Percentiles rank a stretch among this genome's conserved stretches.
These are phyloP conservation scores for Diaperis boleti DNA, from an alignment of 2,888 invertebrate genomes.

Conservation along the genomic window DNA sequence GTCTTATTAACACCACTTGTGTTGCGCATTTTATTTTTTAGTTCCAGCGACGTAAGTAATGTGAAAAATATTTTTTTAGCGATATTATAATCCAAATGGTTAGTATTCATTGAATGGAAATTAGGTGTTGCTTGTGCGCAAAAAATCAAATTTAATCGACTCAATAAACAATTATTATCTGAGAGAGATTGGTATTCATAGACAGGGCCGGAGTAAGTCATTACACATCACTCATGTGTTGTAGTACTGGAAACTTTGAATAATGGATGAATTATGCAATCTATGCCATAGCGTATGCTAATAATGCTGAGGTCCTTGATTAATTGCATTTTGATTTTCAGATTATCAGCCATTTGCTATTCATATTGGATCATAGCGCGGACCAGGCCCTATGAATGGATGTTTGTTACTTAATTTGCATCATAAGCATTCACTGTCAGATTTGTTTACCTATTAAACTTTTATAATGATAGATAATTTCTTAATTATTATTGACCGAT, in stretches of 20 bases:
- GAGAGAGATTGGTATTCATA: slow-evolving; percentile 23
- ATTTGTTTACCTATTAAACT: slow-evolving; percentile 23
- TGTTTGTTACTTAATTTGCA: slow-evolving; percentile 39
- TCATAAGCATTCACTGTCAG: slow-evolving; percentile 37
- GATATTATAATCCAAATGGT: too few relatives aligned
- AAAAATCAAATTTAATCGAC: background rate
- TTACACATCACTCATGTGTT: slow-evolving; percentile 59
- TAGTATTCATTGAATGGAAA: too few relatives aligned
- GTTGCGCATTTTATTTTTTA: too few relatives aligned
- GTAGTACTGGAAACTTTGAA: slow-evolving; percentile 54
- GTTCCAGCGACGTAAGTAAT: too few relatives aligned
- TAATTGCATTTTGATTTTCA: slow-evolving; percentile 65
- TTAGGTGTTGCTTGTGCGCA: too few relatives aligned
- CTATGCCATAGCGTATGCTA: slow-evolving; percentile 60
- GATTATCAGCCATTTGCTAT: slow-evolving; percentile 62
- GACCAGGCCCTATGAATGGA: slow-evolving; percentile 29
- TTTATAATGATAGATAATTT: slow-evolving; percentile 13
- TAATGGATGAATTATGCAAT: slow-evolving; percentile 63
- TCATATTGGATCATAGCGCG: slow-evolving; percentile 54
- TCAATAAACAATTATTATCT: slow-evolving; percentile 22
- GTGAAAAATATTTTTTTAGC: too few relatives aligned
- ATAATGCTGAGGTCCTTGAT: slow-evolving; percentile 60
- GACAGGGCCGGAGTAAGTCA: slow-evolving; percentile 47
- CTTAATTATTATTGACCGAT: slow-evolving; percentile 5
- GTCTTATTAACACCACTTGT: too few relatives aligned